Conservation (phyloP, 2,888 invertebrate species). For the Colostygia pectinataria region DNA sequence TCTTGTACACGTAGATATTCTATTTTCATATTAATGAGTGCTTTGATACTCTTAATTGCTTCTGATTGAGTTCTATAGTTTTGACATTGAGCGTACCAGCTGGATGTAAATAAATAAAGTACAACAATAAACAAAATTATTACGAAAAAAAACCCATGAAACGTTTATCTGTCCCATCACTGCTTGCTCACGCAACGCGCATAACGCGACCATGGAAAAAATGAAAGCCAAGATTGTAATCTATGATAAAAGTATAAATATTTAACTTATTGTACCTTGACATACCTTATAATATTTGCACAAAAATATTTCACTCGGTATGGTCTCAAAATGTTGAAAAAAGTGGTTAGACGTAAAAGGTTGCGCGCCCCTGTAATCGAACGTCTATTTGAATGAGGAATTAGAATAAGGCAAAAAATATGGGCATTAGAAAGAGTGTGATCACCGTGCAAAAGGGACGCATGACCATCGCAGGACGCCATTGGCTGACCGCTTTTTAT, state of each 20-base stretch:
- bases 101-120: constrained; percentile 50
- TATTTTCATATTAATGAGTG: constrained; percentile 29
- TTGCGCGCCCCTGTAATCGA: constrained; percentile 73
- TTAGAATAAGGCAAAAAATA: constrained; percentile 81
- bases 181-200: constrained; percentile 55
- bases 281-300: constrained; percentile 17
- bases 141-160: constrained; percentile 48
- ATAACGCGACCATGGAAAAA: constrained; percentile 54
- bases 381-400: constrained; percentile 77
- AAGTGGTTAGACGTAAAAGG: constrained; percentile 51
- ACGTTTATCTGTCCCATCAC: constrained; percentile 58
- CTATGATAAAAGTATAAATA: constrained; percentile 57
- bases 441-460: constrained; percentile 58
- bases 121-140: constrained; percentile 43
- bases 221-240: constrained; percentile 58
- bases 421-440: constrained; percentile 77
- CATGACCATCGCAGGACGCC: constrained; percentile 48
- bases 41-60: constrained; percentile 35
- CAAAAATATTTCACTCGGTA: constrained; percentile 7
- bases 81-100: constrained; percentile 39
- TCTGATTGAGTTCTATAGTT: constrained; percentile 35
- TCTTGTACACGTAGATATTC: constrained; percentile 2
- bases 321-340: constrained; percentile 20
- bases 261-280: constrained; percentile 27
- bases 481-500: constrained; percentile 82